Base-by-base conservation (phyloP, 2,113 vertebrate species). In the Etheostoma spectabile region DNA sequence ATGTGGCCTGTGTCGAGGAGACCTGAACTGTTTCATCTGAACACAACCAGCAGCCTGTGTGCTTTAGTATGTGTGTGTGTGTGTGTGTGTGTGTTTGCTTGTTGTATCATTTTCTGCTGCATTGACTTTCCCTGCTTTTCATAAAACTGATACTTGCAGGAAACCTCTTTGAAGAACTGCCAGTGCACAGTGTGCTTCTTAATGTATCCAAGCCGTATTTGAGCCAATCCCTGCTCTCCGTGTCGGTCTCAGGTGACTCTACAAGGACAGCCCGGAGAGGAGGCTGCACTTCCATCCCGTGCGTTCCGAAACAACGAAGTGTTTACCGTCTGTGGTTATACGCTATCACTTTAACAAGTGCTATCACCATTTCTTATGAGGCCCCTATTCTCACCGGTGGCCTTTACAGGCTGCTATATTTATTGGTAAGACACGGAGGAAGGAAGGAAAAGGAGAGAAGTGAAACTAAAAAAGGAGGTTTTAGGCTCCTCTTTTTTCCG, bases 241-340 rank as follows among this genome's bases (percentile, higher is more conserved):
- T 5, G 19, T 51, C 33, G 13, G 70, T 86, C 84, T 93, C 88
- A 60, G 69, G 83, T 93, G 90, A 73, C 89, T 73, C 15, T 72
- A 73, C 79, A 82, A 87, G 83, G 60, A 81, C 84, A 85, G 53
- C 48, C 77, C 62, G 62, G 22, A 59, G 68, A 85, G 71, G 81
- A 91, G 64, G 79, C 74, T 46, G 71, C 76, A 64, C 77, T 78
- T 89, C 65, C 60, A 5, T 64, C 73, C 67, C 19, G 5, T 63
- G 64, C 51, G 80, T 87, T 90, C 90, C 69, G 10, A 87, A 79
- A 79, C 74, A 87, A 60, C 19, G 8, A 52, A 22, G 38, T 1
- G 2, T 76, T 87, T 78, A 56, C 82, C 12, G 59, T 74, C 59
- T 68, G 52, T 35, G 70, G 68, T 71, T 61, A 10, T 46, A n/a